A percentile compares a stretch with the other conserved stretches of the same genome.
These are phyloP conservation scores for Ypsolopha sequella DNA, from an alignment of 2,888 invertebrate genomes.

Conservation along the genomic window DNA sequence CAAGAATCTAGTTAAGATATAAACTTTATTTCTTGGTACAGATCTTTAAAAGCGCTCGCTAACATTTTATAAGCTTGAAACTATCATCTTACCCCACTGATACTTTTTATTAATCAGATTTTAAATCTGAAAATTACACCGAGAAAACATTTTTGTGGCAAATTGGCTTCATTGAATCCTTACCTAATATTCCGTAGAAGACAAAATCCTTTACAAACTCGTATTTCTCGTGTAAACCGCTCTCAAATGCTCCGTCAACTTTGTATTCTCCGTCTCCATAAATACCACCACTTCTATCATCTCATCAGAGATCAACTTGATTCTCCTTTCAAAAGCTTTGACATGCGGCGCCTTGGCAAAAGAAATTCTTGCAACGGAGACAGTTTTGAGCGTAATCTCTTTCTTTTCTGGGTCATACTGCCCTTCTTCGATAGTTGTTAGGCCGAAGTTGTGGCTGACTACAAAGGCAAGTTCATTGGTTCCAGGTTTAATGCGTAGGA, in stretches of 20 bases:
- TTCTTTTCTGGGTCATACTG: conserved; percentile 46
- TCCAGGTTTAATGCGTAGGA: conserved; percentile 68
- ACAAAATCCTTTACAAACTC: too few relatives aligned
- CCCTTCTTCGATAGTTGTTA: conserved; percentile 73
- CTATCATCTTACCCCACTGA: background rate
- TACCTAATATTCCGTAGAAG: too few relatives aligned
- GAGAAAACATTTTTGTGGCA: background rate
- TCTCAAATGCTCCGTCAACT: conserved; percentile 65
- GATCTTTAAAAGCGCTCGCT: background rate
- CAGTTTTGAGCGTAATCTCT: conserved; percentile 58
- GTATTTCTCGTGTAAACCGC: conserved; percentile 48
- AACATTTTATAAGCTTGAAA: background rate
- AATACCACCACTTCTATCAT: conserved; percentile 50
- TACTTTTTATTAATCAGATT: background rate
- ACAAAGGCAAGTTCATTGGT: conserved; percentile 64
- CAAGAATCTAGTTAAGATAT: too few relatives aligned
- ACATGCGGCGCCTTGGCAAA: conserved; percentile 67
- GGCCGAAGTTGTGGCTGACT: conserved; percentile 73
- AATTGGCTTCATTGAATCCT: conserved; percentile 12
- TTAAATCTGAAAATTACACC: background rate
- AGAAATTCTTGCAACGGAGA: conserved; percentile 54
- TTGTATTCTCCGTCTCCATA: conserved; percentile 70
- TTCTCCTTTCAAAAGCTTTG: conserved; percentile 46
- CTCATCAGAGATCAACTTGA: conserved; percentile 32
- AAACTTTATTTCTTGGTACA: too few relatives aligned